Conservation (phyloP, 1,140 invertebrate species). For the Papilio xuthus region DNA sequence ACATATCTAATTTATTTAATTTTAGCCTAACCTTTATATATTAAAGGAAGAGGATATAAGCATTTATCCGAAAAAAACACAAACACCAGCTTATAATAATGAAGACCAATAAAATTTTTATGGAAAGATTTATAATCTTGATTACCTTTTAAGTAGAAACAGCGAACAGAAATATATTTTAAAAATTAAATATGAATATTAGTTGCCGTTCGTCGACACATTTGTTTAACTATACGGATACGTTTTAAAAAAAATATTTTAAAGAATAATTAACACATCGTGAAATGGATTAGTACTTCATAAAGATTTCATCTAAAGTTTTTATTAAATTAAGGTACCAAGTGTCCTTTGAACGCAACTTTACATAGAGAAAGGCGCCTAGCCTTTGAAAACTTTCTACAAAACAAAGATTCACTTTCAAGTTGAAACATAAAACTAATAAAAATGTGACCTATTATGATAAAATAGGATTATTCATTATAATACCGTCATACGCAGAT, state of each 20-base stretch:
- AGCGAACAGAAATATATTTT: not conserved
- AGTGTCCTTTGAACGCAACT: not conserved
- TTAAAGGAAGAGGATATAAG: not conserved
- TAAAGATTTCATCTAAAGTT: not conserved
- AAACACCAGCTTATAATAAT: not conserved
- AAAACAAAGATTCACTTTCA: too few relatives aligned
- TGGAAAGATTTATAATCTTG: conserved; percentile 9
- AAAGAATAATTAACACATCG: not conserved
- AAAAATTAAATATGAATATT: not conserved
- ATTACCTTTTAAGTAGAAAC: not conserved
- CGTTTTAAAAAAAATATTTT: not conserved
- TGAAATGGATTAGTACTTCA: not conserved
- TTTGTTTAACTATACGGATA: not conserved
- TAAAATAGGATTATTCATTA: too few relatives aligned
- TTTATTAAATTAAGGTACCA: not conserved
- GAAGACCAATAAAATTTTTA: not conserved
- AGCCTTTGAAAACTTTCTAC: too few relatives aligned
- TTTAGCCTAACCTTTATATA: not conserved
- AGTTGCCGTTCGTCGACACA: not conserved
- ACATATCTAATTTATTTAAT: conserved; percentile 1
- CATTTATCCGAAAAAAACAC: not conserved
- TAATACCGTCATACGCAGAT: too few relatives aligned
- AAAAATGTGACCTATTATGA: too few relatives aligned
- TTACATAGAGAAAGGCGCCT: too few relatives aligned
- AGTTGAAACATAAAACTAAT: too few relatives aligned